Conservation (phyloP, 2,113 vertebrate species). For the Empidonax alnorum region DNA sequence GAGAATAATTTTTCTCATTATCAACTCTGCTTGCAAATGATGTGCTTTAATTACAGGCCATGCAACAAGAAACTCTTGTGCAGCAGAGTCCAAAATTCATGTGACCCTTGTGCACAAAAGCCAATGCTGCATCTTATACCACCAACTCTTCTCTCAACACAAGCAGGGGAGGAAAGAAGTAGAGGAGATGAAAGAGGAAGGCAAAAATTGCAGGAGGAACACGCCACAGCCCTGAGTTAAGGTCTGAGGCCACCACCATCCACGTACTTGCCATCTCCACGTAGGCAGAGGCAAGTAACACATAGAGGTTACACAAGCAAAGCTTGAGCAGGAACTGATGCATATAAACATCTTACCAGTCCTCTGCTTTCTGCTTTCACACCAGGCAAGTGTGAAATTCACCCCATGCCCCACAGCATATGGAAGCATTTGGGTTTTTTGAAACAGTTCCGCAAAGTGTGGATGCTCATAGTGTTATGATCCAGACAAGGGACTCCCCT, state of each 20-base stretch:
- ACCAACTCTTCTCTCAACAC: neutral
- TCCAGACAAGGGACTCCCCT: neutral
- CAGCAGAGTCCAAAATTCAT: neutral
- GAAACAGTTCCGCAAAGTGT: neutral
- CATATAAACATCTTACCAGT: neutral
- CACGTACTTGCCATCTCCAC: neutral
- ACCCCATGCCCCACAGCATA: neutral
- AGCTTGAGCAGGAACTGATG: neutral
- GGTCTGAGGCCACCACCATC: neutral
- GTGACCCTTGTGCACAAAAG: neutral
- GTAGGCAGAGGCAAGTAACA: neutral
- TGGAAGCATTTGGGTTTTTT: neutral
- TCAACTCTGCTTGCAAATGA: neutral
- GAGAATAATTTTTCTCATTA: neutral
- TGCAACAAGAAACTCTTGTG: neutral
- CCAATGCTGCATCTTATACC: neutral
- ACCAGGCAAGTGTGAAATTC: neutral
- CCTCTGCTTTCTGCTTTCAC: neutral
- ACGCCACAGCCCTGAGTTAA: neutral
- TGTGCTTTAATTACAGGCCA: conserved; percentile 5
- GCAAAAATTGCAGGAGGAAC: neutral
- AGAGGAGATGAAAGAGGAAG: neutral
- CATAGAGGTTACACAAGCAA: neutral
- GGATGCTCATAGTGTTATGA: neutral
- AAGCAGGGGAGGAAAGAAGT: neutral